Percentiles rank a stretch among this genome's conserved stretches.
phyloP scores from a whole-genome alignment of 2,113 vertebrate genomes.

The Panthera tigris region DNA sequence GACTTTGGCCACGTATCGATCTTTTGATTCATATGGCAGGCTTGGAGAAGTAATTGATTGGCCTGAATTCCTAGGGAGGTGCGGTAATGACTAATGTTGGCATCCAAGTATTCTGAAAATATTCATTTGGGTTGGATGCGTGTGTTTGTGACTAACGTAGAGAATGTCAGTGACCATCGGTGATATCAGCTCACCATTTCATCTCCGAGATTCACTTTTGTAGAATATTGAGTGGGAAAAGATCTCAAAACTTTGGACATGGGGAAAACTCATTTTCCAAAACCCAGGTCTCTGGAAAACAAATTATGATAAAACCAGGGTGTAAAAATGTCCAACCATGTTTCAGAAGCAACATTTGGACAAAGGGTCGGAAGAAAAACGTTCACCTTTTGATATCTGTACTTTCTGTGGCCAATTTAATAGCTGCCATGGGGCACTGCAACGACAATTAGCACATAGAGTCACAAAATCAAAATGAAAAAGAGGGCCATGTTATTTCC shows the following conservation, averaged over 20 bases:
- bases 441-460: rapidly evolving
- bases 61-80: neutral
- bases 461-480: neutral
- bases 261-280: neutral
- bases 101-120: neutral
- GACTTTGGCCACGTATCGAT: neutral
- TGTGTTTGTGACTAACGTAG: rapidly evolving
- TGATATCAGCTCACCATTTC: rapidly evolving
- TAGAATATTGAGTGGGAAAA: rapidly evolving
- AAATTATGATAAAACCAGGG: neutral
- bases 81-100: neutral
- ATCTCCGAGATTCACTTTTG: neutral
- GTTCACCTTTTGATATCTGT: neutral
- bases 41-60: neutral
- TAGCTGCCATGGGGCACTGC: rapidly evolving
- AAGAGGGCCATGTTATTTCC: neutral
- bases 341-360: neutral
- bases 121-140: rapidly evolving
- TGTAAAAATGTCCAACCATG: neutral
- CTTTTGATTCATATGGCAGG: neutral
- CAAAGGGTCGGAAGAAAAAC: neutral
- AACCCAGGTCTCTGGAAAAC: neutral
- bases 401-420: rapidly evolving
- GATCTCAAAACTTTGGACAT: rapidly evolving
- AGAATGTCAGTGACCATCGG: neutral